These are phyloP conservation scores for Myotis myotis DNA, from an alignment of 2,797 vertebrate species.

Conservation along the genomic window DNA sequence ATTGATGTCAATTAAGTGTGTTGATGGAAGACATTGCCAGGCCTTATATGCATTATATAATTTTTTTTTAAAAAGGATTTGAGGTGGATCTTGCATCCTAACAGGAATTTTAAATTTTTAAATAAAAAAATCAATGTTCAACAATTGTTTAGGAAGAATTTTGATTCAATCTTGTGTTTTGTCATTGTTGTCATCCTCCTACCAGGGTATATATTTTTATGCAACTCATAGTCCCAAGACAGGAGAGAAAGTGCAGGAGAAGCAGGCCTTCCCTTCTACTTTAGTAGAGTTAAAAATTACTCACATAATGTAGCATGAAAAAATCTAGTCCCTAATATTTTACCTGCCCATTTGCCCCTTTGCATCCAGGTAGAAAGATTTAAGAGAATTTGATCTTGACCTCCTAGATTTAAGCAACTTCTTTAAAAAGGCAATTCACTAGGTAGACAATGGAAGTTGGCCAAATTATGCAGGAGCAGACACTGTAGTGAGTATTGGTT, in stretches of 20 bases:
- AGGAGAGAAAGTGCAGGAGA: background rate
- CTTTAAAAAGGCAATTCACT: background rate
- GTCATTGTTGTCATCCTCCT: background rate
- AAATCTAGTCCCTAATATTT: background rate
- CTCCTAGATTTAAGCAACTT: background rate
- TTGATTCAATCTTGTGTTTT: background rate
- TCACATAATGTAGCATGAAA: background rate
- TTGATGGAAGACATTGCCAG: background rate
- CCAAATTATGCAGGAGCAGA: background rate
- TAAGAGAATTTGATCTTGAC: background rate
- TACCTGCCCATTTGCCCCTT: background rate
- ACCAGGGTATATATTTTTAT: background rate
- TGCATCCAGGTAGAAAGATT: background rate
- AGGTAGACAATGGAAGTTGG: background rate
- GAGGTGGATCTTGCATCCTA: background rate
- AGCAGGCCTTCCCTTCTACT: background rate
- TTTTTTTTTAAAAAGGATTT: background rate
- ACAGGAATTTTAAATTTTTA: background rate
- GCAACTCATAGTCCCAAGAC: background rate
- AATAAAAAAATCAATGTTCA: background rate
- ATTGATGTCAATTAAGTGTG: background rate
- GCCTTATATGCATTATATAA: background rate
- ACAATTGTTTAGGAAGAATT: background rate
- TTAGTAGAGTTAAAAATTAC: background rate
- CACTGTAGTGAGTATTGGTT: background rate